Evolutionary conservation across 2,888 invertebrate species (phyloP).

Genomic region (Drosophila putrida): DNA sequence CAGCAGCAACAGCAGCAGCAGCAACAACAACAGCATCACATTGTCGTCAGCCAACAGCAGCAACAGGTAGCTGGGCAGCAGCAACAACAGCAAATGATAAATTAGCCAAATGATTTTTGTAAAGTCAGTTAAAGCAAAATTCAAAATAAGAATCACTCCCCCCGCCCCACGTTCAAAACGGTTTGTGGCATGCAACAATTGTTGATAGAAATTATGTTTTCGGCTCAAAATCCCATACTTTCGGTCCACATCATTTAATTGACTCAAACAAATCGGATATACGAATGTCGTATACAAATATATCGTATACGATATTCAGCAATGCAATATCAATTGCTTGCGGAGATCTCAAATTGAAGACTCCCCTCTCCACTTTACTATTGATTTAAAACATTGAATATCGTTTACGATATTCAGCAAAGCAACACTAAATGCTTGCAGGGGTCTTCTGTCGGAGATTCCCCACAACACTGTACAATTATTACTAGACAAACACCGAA

Average conservation of each 20-base stretch:
- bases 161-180: constrained; percentile 16
- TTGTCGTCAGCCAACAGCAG: constrained; percentile 60
- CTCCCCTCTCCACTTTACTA: constrained; percentile 44
- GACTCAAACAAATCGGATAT: constrained; percentile 76
- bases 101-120: constrained; percentile 85
- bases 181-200: constrained; percentile 23
- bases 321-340: constrained; percentile 1
- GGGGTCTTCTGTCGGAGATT: not conserved
- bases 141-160: constrained; percentile 34
- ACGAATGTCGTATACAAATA: constrained; percentile 41
- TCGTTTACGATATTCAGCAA: constrained; percentile 42
- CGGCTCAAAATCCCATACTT: constrained; percentile 37
- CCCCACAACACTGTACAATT: not conserved
- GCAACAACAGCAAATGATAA: constrained; percentile 83
- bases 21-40: constrained; percentile 75
- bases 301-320: constrained; percentile 34
- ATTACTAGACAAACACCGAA: constrained; percentile 20
- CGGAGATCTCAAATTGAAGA: not conserved
- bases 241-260: constrained; percentile 75
- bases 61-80: constrained; percentile 70
- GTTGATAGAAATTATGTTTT: constrained; percentile 16
- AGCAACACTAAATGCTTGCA: constrained; percentile 42
- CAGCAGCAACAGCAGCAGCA: constrained; percentile 74
- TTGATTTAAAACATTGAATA: constrained; percentile 49
- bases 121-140: constrained; percentile 83